phyloP scores from a whole-genome alignment of 2,113 vertebrate genomes.

The Alaudala cheleensis region DNA sequence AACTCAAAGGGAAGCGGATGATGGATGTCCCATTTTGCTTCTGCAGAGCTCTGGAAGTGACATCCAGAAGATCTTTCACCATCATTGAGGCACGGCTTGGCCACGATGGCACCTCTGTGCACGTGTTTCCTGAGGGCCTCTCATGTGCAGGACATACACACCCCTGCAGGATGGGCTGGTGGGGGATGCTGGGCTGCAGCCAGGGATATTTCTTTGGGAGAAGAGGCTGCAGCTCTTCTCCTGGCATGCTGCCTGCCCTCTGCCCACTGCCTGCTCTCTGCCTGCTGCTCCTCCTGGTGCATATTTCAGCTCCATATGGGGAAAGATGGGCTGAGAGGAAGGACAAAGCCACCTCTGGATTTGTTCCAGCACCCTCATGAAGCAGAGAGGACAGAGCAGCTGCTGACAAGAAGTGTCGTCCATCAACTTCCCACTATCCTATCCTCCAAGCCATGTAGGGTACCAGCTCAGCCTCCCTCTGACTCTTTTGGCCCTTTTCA shows the following conservation, averaged over 20 bases:
- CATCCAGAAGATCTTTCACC: neutral
- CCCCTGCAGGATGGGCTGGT: fast-evolving
- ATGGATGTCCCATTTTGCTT: neutral
- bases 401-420: neutral
- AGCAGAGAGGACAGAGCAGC: neutral
- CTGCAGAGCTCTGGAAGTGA: neutral
- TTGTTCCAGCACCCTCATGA: neutral
- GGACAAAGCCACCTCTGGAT: conserved; percentile 15
- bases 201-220: neutral
- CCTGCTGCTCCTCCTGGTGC: neutral
- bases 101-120: fast-evolving
- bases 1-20: neutral
- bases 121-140: fast-evolving
- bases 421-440: neutral
- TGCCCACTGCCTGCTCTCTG: neutral
- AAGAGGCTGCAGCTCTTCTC: neutral
- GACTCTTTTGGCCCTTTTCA: neutral
- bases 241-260: neutral
- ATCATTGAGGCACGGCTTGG: fast-evolving
- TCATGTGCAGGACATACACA: neutral
- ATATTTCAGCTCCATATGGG: neutral
- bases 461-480: neutral
- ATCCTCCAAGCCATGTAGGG: neutral
- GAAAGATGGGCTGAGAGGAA: neutral
- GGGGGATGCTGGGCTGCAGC: neutral